phyloP scores from a whole-genome alignment of 1,140 invertebrate species.

The Leptinotarsa texana region DNA sequence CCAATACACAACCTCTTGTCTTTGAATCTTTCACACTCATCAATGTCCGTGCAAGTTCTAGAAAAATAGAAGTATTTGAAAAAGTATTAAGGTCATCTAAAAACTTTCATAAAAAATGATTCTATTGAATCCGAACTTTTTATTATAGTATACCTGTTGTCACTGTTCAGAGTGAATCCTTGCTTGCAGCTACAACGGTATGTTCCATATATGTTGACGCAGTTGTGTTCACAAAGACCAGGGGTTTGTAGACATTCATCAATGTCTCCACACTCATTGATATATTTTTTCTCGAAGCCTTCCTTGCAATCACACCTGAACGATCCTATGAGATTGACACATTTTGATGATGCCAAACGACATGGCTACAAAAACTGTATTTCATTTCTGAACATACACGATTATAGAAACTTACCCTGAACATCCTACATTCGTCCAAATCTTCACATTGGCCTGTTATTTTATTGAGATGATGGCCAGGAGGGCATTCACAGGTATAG shows the following conservation, averaged over 20 bases:
- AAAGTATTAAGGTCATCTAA: too few relatives aligned
- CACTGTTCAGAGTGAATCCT: slow-evolving; percentile 71
- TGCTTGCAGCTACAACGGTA: slow-evolving; percentile 76
- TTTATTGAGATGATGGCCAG: slow-evolving; percentile 62
- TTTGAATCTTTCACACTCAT: slow-evolving; percentile 81
- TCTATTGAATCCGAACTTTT: neutral
- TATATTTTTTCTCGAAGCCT: slow-evolving; percentile 69
- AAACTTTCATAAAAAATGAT: too few relatives aligned
- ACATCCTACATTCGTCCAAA: slow-evolving; percentile 80
- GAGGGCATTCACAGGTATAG: slow-evolving; percentile 75
- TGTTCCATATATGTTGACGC: slow-evolving; percentile 81
- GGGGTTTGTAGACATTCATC: slow-evolving; percentile 67
- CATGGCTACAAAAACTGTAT: slow-evolving; percentile 57
- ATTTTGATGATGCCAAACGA: slow-evolving; percentile 62
- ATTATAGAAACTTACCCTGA: slow-evolving; percentile 55
- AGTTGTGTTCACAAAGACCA: slow-evolving; percentile 80
- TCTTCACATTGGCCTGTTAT: slow-evolving; percentile 79
- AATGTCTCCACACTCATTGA: slow-evolving; percentile 65
- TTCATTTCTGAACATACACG: slow-evolving; percentile 50
- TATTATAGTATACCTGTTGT: slow-evolving; percentile 65
- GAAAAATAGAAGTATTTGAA: slow-evolving; percentile 32
- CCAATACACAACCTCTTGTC: slow-evolving; percentile 78
- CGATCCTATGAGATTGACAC: slow-evolving; percentile 80
- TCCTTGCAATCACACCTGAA: slow-evolving; percentile 78
- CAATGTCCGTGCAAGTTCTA: slow-evolving; percentile 80